Percentiles rank a stretch among this genome's conserved stretches.
These are phyloP conservation scores for Chaetodon trifasciatus DNA, from an alignment of 2,797 vertebrate species.

Conservation along the genomic window DNA sequence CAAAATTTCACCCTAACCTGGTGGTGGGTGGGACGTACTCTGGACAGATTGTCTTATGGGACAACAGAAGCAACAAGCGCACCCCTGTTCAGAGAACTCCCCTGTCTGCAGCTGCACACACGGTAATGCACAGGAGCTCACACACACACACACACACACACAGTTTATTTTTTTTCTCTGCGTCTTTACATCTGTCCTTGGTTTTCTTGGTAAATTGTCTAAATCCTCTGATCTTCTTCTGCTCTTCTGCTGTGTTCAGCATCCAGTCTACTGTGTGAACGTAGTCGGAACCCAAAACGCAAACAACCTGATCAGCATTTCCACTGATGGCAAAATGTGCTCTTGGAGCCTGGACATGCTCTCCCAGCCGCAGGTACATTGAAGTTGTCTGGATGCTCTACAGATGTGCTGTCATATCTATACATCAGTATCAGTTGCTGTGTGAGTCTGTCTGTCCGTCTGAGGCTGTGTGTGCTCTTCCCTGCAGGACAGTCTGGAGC, in stretches of 20 bases:
- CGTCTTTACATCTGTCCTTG: background rate
- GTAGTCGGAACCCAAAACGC: constrained; percentile 98
- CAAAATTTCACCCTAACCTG: constrained; percentile 98
- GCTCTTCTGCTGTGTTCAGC: constrained; percentile 80
- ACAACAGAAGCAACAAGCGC: constrained; percentile 99
- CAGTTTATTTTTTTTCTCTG: background rate
- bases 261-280: constrained; percentile 98
- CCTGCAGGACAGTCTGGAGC: constrained; percentile 96
- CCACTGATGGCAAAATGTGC: constrained; percentile 99
- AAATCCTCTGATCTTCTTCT: background rate
- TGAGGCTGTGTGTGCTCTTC: constrained; percentile 21
- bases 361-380: constrained; percentile 94
- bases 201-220: background rate
- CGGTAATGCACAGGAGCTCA: constrained; percentile 57
- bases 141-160: background rate
- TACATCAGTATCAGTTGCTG: background rate
- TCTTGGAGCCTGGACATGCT: constrained; percentile 99
- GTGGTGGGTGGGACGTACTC: constrained; percentile 98
- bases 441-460: background rate
- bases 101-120: constrained; percentile 90
- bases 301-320: constrained; percentile 98
- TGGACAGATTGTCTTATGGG: constrained; percentile 98
- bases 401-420: too few relatives aligned
- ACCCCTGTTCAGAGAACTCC: constrained; percentile 99
- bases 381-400: background rate